phyloP scores from a whole-genome alignment of 2,797 vertebrate genomes.

The Ambastaia sidthimunki region DNA sequence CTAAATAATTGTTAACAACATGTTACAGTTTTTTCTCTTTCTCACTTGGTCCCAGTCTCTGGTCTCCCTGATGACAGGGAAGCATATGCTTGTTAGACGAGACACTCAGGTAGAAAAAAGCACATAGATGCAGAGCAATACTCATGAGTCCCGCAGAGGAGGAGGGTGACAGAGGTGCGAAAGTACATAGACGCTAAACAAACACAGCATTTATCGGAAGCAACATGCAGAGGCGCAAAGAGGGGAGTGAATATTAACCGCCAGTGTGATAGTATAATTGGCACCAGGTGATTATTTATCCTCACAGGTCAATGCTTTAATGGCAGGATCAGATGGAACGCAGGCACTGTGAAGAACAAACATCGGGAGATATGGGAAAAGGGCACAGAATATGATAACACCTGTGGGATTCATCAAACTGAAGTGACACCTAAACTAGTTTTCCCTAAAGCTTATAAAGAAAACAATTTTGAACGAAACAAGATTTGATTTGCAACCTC shows the following conservation, averaged over 20 bases:
- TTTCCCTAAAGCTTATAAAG: conserved; percentile 26
- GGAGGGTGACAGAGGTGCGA: conserved; percentile 33
- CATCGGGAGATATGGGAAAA: conserved; percentile 28
- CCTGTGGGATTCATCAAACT: conserved; percentile 7
- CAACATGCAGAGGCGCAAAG: conserved; percentile 44
- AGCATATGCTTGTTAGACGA: conserved; percentile 12
- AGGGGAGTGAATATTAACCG: conserved; percentile 62
- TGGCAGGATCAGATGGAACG: conserved; percentile 53
- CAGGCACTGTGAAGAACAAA: conserved; percentile 53
- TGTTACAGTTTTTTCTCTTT: conserved; percentile 70
- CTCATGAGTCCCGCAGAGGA: conserved; percentile 51
- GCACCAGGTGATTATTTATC: conserved; percentile 62
- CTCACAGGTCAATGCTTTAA: conserved; percentile 61
- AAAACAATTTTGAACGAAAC: conserved; percentile 13
- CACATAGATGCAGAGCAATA: neutral
- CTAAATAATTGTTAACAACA: conserved; percentile 82
- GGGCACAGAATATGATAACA: neutral
- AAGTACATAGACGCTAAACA: conserved; percentile 40
- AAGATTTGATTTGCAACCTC: conserved; percentile 13
- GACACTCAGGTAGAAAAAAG: neutral
- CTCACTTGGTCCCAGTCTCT: conserved; percentile 14
- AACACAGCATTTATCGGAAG: conserved; percentile 56
- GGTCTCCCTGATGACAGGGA: neutral
- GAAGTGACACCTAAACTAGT: conserved; percentile 3
- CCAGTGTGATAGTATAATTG: conserved; percentile 62